Conservation (phyloP, 2,113 vertebrate genomes). For the Misgurnus anguillicaudatus region DNA sequence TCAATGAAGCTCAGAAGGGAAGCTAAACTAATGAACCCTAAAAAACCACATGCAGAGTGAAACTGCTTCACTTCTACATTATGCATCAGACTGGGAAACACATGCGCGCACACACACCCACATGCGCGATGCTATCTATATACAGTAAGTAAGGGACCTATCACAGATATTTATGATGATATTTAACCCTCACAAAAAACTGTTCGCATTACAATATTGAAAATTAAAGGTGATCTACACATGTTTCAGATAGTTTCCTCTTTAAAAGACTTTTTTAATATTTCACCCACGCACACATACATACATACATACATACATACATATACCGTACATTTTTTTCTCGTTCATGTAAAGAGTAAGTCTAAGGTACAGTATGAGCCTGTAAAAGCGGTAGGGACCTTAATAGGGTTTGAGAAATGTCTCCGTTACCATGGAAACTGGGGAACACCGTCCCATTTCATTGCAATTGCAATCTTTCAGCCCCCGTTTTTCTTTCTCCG, state of each 20-base stretch:
- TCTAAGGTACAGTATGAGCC: slow-evolving; percentile 52
- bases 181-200: no score
- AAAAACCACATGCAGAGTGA: slow-evolving; percentile 9
- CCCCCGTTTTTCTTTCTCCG: background rate
- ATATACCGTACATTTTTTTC: background rate
- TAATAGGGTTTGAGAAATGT: slow-evolving; percentile 41
- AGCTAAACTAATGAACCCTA: slow-evolving; percentile 25
- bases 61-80: slow-evolving; percentile 37
- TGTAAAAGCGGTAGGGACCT: slow-evolving; percentile 35
- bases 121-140: slow-evolving; percentile 1
- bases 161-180: no score
- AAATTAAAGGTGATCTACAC: no score
- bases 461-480: slow-evolving; percentile 19
- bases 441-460: slow-evolving; percentile 66
- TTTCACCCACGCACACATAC: background rate
- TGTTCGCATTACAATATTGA: no score
- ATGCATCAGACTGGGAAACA: slow-evolving; percentile 30
- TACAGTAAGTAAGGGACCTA: no score
- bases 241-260: no score
- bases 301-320: background rate
- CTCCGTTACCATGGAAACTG: slow-evolving; percentile 76
- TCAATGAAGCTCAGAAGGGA: slow-evolving; percentile 19
- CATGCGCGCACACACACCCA: background rate
- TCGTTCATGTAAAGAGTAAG: slow-evolving; percentile 13
- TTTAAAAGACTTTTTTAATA: no score